phyloP scores from a whole-genome alignment of 2,888 invertebrate genomes.

The Euzophera pinguis region DNA sequence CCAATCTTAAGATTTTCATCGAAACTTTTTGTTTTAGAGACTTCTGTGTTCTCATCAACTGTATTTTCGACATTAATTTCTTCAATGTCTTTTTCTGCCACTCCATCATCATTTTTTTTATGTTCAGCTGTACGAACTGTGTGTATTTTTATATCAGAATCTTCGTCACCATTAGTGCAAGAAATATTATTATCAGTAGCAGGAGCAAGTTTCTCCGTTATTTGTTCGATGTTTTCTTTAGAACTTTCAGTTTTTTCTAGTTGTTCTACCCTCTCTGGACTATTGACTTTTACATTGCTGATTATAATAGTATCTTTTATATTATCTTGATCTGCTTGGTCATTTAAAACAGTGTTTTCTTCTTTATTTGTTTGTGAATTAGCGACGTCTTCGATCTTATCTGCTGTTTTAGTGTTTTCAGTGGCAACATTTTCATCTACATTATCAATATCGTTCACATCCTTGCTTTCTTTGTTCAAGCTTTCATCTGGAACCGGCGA shows the following conservation, averaged over 20 bases:
- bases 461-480: background rate
- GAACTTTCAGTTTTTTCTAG: background rate
- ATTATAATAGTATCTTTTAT: background rate
- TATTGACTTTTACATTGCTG: background rate
- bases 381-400: background rate
- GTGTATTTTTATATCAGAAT: too few relatives aligned
- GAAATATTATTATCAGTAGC: background rate
- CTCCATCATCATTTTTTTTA: too few relatives aligned
- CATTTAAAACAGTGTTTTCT: background rate
- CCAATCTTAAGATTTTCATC: background rate
- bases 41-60: too few relatives aligned
- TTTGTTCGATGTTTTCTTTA: background rate
- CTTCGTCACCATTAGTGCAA: too few relatives aligned
- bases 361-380: background rate
- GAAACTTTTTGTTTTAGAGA: background rate
- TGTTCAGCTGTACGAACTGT: too few relatives aligned
- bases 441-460: background rate
- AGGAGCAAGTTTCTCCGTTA: background rate
- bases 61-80: too few relatives aligned
- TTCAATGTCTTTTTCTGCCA: too few relatives aligned
- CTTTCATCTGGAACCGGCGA: background rate
- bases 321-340: background rate
- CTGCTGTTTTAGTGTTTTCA: conserved; percentile 6
- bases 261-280: background rate
- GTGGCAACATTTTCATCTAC: background rate